Evolutionary conservation across 2,797 vertebrate species (phyloP), one percentile per base, ranked within the genome.

Genomic region (Tadarida brasiliensis): DNA sequence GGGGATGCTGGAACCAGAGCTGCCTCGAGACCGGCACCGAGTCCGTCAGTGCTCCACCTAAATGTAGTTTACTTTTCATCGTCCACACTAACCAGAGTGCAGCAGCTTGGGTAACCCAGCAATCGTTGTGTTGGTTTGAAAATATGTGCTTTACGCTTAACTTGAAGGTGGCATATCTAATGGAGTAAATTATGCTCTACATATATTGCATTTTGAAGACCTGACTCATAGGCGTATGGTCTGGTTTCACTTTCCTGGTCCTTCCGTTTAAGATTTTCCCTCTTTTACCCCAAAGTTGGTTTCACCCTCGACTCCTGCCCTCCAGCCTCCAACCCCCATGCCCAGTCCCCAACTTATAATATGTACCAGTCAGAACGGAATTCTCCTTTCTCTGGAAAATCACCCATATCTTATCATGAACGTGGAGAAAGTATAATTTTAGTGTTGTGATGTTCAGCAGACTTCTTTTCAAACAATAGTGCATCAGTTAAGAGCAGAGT

Each of bases 31-130:
- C 65, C 5, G 86, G 80, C 84, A 70, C 56, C 67, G 67, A 5
- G 80, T 77, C 82, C 56, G 57, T 83, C 12, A 78, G 47, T 57
- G n/a, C 56, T 54, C 82, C 30, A 11, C 82, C 91, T 92, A 61
- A 96, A 74, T 68, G 70, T 26, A 63, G 82, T 65, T 76, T 22
- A 0, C 59, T 90, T 89, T 90, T 87, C 85, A 76, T 89, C 86
- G n/a, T 17, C 54, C 63, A 15, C 47, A 24, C 49, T 24, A 49
- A 26, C 17, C 83, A 44, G 51, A 65, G 89, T 51, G n/a, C 80
- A 20, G 78, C 24, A 24, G 87, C 30, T 0, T n/a, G 70, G 81
- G 26, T 30, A 59, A 89, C 63, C 54, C 56, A 20, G 8, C 92
- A 88, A 44, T 76, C 71, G 49, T 5, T 80, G 54, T 47, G 82